Base-by-base conservation (phyloP, 2,797 vertebrate species). In the Gymnoscopelus braueri region DNA sequence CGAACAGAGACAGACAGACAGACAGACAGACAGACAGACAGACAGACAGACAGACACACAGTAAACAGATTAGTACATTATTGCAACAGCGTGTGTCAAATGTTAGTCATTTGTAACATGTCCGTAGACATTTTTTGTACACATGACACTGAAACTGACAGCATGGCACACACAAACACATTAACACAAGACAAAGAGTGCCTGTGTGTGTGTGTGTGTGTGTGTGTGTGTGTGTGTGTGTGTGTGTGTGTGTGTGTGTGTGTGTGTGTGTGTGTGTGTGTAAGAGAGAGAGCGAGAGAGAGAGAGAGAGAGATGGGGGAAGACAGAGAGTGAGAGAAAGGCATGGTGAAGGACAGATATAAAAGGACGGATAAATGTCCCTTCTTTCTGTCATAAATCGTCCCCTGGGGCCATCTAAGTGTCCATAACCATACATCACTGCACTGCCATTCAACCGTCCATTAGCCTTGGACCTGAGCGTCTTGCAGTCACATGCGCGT, bases 371-470 rank as follows among this genome's bases (percentile, higher is more conserved):
- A 76, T 51, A 80, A 70, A 86, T 63, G 63, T 12, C 49, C 15
- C 12, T 14, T 4, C 63, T 71, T 69, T 72, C 19, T 0, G 67
- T 70, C 77, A 87, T 91, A 89, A 90, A 90, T 88, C 86, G 72
- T 62, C 77, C 71, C 70, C 51, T 15, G 63, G 79, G 68, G 58
- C 86, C 69, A 77, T 86, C 67, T 89, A 90, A 90, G 77, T 86
- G 87, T 77, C 80, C 69, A 81, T 88, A 85, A 88, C 74, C 72
- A 80, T 84, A 86, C 49, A 88, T 90, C 88, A 90, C 75, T 84
- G 65, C 60, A 84, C 3, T 7, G 10, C 59, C 87, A 86, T 78
- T 86, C 56, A 60, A 65, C 78, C 67, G 69, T 65, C 82, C 75
- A 86, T 87, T 85, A 86, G 66, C 79, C 75, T 35, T 80, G 78